A percentile compares a stretch with the other conserved stretches of the same genome.
phyloP scores from a whole-genome alignment of 2,888 invertebrate genomes.

The Rhodophaea formosa region DNA sequence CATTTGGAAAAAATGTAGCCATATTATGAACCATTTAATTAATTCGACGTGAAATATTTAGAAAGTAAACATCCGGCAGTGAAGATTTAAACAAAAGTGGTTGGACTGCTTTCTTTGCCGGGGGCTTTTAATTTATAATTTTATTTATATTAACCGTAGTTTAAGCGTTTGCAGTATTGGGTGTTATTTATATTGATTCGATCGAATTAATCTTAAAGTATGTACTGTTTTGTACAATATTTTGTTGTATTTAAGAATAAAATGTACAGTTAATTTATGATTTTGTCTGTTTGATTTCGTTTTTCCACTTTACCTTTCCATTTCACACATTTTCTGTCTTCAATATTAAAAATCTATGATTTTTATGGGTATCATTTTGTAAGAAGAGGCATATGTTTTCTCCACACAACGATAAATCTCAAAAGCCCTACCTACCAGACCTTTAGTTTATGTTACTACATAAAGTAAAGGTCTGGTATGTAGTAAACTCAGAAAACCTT shows the following conservation, averaged over 20 bases:
- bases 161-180: conserved; percentile 25
- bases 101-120: conserved; percentile 6
- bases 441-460: too few relatives aligned
- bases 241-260: conserved; percentile 24
- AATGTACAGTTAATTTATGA: conserved; percentile 25
- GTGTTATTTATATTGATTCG: conserved; percentile 27
- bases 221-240: conserved; percentile 29
- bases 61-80: neutral
- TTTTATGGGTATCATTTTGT: too few relatives aligned
- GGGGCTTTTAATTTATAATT: conserved; percentile 17
- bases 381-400: too few relatives aligned
- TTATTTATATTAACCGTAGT: conserved; percentile 33
- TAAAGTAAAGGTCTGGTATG: too few relatives aligned
- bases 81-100: neutral
- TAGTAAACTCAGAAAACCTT: too few relatives aligned
- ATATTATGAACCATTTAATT: neutral
- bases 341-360: too few relatives aligned
- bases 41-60: neutral
- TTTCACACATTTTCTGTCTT: too few relatives aligned
- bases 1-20: neutral
- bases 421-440: too few relatives aligned
- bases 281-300: conserved; percentile 15
- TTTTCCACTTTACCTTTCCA: too few relatives aligned
- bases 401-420: too few relatives aligned
- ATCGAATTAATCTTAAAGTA: conserved; percentile 23